phyloP scores from a whole-genome alignment of 1,140 invertebrate genomes.

The Bombus cullumanus region DNA sequence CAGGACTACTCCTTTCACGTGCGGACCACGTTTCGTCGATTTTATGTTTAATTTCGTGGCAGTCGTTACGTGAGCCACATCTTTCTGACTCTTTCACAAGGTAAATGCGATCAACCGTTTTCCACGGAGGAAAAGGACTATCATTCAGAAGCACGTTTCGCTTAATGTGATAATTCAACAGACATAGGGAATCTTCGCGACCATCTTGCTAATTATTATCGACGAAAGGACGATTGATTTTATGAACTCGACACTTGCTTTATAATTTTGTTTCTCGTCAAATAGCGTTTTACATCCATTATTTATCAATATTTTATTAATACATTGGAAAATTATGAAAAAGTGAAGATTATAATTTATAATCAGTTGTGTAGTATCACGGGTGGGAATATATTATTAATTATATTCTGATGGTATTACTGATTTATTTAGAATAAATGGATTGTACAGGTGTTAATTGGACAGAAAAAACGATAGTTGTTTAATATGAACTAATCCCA shows the following conservation, averaged over 20 bases:
- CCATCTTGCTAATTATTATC: conserved; percentile 56
- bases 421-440: too few species aligned
- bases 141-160: conserved; percentile 58
- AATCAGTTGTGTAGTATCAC: too few species aligned
- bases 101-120: conserved; percentile 26
- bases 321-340: too few species aligned
- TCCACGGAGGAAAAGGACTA: conserved; percentile 20
- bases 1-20: background rate
- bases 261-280: background rate
- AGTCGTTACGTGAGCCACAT: conserved; percentile 53
- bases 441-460: too few species aligned
- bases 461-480: too few species aligned
- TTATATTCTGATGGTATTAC: too few species aligned
- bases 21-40: conserved; percentile 52
- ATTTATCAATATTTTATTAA: too few species aligned
- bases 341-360: too few species aligned
- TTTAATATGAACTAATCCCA: too few species aligned
- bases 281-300: too few species aligned
- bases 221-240: background rate
- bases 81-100: conserved; percentile 1
- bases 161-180: conserved; percentile 56
- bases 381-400: too few species aligned
- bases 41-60: conserved; percentile 63
- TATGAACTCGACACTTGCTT: conserved; percentile 19
- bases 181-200: conserved; percentile 49